Conservation (phyloP, 1,140 invertebrate species). For the Drosophila pseudoananassae region DNA sequence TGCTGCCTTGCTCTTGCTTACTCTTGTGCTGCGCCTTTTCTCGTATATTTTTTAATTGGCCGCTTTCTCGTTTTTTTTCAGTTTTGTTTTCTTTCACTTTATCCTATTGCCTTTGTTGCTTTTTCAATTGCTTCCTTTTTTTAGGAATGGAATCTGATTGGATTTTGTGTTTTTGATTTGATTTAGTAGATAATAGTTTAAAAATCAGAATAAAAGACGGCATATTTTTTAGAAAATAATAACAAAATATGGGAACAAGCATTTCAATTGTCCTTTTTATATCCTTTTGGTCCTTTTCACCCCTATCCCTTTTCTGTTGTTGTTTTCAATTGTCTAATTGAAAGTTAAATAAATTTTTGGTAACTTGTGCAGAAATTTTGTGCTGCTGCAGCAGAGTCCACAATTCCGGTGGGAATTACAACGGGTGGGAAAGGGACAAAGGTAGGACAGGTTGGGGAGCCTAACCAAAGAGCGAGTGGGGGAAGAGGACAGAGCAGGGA, state of each 20-base stretch:
- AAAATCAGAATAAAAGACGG: background rate
- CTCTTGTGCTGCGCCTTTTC: constrained; percentile 18
- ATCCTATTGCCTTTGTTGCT: constrained; percentile 1
- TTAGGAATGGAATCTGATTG: constrained; percentile 25
- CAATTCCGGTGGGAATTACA: constrained; percentile 32
- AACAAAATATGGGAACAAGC: no score
- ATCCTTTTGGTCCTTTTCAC: background rate
- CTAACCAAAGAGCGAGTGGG: background rate
- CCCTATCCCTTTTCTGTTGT: background rate
- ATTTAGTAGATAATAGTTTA: background rate
- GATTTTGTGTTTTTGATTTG: constrained; percentile 17
- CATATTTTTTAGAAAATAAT: background rate
- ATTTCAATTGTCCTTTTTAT: background rate
- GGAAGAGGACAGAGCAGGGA: background rate
- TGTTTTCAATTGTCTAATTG: constrained; percentile 77
- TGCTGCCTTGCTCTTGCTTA: constrained; percentile 30
- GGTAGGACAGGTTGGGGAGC: background rate
- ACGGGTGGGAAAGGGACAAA: constrained; percentile 5
- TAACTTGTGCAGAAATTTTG: constrained; percentile 70
- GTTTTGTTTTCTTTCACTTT: constrained; percentile 7
- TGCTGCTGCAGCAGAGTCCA: constrained; percentile 64
- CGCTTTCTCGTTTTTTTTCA: constrained; percentile 27
- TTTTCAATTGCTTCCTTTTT: constrained; percentile 19
- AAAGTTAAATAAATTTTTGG: constrained; percentile 75
- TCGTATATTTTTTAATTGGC: constrained; percentile 80